A percentile compares a stretch with the other conserved stretches of the same genome.
phyloP scores from a whole-genome alignment of 1,140 invertebrate species.

The Drosophila sulfurigaster region DNA sequence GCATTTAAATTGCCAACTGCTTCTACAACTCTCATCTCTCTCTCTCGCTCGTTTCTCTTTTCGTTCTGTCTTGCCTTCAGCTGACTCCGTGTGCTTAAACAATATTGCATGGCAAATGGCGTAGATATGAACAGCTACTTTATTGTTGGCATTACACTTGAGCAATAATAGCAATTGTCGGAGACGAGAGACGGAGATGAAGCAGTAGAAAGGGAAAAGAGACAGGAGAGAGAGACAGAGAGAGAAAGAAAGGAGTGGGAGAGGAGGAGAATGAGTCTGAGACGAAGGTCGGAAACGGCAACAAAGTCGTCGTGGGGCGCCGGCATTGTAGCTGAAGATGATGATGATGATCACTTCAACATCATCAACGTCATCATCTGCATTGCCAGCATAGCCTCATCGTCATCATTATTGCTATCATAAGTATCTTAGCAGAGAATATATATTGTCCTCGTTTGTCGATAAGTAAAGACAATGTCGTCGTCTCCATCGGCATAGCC shows the following conservation, averaged over 20 bases:
- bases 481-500: background rate
- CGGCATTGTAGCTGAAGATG: constrained; percentile 3
- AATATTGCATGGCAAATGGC: constrained; percentile 63
- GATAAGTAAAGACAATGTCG: constrained; percentile 50
- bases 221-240: too few relatives aligned
- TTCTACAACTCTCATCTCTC: constrained; percentile 3
- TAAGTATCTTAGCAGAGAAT: constrained; percentile 21
- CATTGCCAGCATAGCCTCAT: constrained; percentile 10
- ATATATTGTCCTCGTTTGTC: constrained; percentile 42
- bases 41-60: background rate
- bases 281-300: constrained; percentile 1
- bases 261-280: background rate
- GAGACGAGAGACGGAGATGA: constrained; percentile 22
- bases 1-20: constrained; percentile 48
- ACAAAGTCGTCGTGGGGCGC: constrained; percentile 12
- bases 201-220: too few relatives aligned
- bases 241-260: too few relatives aligned
- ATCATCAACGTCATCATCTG: constrained; percentile 5
- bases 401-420: constrained; percentile 16
- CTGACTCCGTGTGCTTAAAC: constrained; percentile 44
- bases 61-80: background rate
- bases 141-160: constrained; percentile 63
- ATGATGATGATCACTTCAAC: constrained; percentile 28
- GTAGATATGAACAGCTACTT: constrained; percentile 63
- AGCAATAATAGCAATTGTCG: constrained; percentile 60